Base-by-base conservation (phyloP, 2,888 invertebrate species). In the Drosophila ustulata region DNA sequence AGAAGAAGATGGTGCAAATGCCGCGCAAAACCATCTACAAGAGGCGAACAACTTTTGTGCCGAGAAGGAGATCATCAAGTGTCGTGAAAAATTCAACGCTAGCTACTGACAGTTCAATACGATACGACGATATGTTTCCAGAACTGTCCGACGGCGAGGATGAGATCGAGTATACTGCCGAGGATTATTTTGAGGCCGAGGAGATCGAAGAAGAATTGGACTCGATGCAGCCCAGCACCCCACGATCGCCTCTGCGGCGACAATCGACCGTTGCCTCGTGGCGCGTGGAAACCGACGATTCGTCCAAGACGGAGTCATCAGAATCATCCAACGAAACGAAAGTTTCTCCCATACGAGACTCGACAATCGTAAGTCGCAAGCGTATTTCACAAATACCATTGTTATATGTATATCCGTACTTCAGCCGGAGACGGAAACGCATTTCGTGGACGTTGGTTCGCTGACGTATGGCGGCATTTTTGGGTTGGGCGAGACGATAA, bases 401-500 rank as follows among this genome's bases (percentile, higher is more conserved):
- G 2, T 18, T 18, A 18, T 18, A 18, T 18, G 1, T 18, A 18
- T 18, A 18, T 18, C 18, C 18, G 18, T 2, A 28, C 5, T 28
- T 32, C 9, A 59, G 59, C 9, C 30, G 6, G 8, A 26, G 71
- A 50, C 49, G 3, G 90, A 91, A 64, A 90, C 89, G 26, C 91
- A 88, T 51, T 92, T 92, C 28, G 89, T 92, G 6, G 92, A 92
- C 46, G 91, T 92, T 13, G 92, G 92, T 2, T 89, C 90, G 0
- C 67, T 92, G 3, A 88, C 90, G 4, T 90, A 75, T 45, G 92
- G 92, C 5, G 88, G 90, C 0, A 89, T 92, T 71, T 96, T 96
- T 79, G 95, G 95, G 1, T 93, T 96, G 41, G 96, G 96, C 0
- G 96, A 96, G 89, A 93, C 94, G 69, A 94, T 95, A 93, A 92